Conservation (phyloP, 2,888 invertebrate genomes). For the Altica lythri region DNA sequence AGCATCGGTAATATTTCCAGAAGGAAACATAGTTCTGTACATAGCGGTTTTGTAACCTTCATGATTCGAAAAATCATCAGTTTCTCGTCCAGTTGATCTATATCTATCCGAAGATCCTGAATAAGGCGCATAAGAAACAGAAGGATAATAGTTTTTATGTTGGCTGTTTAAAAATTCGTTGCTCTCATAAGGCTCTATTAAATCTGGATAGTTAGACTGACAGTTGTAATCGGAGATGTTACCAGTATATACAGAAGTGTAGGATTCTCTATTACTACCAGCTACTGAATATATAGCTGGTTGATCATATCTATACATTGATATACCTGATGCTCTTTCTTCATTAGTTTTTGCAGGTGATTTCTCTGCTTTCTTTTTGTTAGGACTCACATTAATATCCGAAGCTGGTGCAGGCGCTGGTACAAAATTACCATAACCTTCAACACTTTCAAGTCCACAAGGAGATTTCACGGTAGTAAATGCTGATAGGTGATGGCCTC, state of each 20-base stretch:
- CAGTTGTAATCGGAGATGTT: slow-evolving; percentile 66
- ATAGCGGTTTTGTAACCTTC: slow-evolving; percentile 68
- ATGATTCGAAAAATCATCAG: slow-evolving; percentile 65
- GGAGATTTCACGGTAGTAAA: slow-evolving; percentile 63
- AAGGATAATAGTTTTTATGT: slow-evolving; percentile 61
- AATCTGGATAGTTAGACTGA: slow-evolving; percentile 71
- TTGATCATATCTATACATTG: slow-evolving; percentile 60
- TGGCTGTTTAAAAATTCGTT: slow-evolving; percentile 57
- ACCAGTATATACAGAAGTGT: slow-evolving; percentile 76
- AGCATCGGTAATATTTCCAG: slow-evolving; percentile 77
- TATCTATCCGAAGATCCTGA: slow-evolving; percentile 16
- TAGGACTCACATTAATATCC: slow-evolving; percentile 60
- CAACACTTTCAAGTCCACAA: slow-evolving; percentile 57
- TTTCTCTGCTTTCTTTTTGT: slow-evolving; percentile 55
- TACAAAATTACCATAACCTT: slow-evolving; percentile 60
- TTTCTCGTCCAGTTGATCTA: slow-evolving; percentile 57
- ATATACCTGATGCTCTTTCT: slow-evolving; percentile 52
- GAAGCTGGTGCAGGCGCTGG: slow-evolving; percentile 61
- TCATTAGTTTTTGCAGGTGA: slow-evolving; percentile 50
- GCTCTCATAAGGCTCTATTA: slow-evolving; percentile 65
- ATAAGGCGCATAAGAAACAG: slow-evolving; percentile 61
- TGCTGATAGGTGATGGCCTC: slow-evolving; percentile 62
- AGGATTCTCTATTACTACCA: slow-evolving; percentile 71
- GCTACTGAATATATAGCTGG: slow-evolving; percentile 78
- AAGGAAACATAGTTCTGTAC: slow-evolving; percentile 71